These are phyloP conservation scores for Scaptomyza graminum DNA, from an alignment of 1,140 invertebrate species.

Conservation along the genomic window DNA sequence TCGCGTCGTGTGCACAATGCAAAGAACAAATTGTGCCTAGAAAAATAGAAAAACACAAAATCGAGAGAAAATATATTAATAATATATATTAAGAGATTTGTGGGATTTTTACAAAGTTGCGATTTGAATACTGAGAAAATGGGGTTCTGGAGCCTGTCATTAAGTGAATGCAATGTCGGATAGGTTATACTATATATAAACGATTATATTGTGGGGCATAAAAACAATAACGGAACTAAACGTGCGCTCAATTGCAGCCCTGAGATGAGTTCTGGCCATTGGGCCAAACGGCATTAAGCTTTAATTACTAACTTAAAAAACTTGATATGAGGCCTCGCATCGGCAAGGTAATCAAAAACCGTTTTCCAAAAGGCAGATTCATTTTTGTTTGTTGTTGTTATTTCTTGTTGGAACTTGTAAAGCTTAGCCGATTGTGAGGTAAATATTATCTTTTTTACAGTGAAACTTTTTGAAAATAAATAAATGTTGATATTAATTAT, in stretches of 20 bases:
- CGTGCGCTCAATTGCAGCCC: slow-evolving; percentile 4
- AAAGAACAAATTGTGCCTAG: slow-evolving; percentile 91
- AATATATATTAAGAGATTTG: slow-evolving; percentile 2
- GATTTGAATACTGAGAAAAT: not conserved
- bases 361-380: slow-evolving; percentile 32
- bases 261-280: not conserved
- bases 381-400: slow-evolving; percentile 8
- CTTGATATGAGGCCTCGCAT: not conserved
- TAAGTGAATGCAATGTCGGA: slow-evolving; percentile 11
- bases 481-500: too few species aligned
- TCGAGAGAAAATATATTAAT: slow-evolving; percentile 36
- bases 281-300: too few species aligned
- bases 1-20: slow-evolving; percentile 90
- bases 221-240: slow-evolving; percentile 1
- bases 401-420: not conserved
- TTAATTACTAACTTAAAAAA: too few species aligned
- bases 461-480: too few species aligned
- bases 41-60: slow-evolving; percentile 8
- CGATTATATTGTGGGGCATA: not conserved
- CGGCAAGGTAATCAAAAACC: slow-evolving; percentile 59
- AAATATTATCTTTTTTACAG: slow-evolving; percentile 14
- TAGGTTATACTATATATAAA: too few species aligned
- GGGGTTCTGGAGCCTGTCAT: not conserved
- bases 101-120: not conserved
- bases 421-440: slow-evolving; percentile 46